Evolutionary conservation across 2,113 vertebrate genomes (phyloP), one percentile per base, ranked within the genome.

Genomic region (Seriola quinqueradiata): DNA sequence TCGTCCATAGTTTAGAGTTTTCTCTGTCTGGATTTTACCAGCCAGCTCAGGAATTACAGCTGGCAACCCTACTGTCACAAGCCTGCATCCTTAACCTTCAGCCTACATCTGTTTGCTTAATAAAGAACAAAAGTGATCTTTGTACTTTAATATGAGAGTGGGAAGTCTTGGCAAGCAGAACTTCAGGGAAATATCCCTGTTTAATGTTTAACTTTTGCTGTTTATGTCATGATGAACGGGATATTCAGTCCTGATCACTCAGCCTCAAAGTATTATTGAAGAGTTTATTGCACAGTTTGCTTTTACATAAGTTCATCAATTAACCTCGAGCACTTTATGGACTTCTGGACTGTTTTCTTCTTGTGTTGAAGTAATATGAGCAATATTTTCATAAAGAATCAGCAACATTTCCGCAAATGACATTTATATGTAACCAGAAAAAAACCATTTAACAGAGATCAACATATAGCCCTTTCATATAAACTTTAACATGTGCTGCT

Each of bases 61-160:
- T 54, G 44, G 44, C 4, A 75, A 16, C 44, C 23, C 25, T 46
- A 12, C 36, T 23, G 81, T 88, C 89, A 91, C 69, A 80, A 90
- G 84, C 55, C 52, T 59, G 48, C 58, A 50, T 60, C 63, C 11
- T 32, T 55, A 78, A 83, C 75, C 79, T 64, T 57, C 75, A 61
- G 75, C 60, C 48, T 69, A 75, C 65, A 75, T 80, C 68, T 44
- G 38, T 75, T 79, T 69, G 36, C 66, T 77, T 60, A 59, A 50
- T 58, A 74, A 1, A 1, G 44, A 81, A 90, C 78, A 90, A 82
- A 72, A 63, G 76, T 60, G 13, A 73, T 84, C 83, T 89, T 90
- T 92, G 87, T 89, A 36, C 82, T 74, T 71, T 32, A 17, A 64
- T 3, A 55, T 38, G 28, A 48, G 55, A 54, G 61, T 11, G 36